A percentile compares a stretch with the other conserved stretches of the same genome.
Conservation (phyloP, 2,113 vertebrate genomes). For the Cricetomys ansorgei region DNA sequence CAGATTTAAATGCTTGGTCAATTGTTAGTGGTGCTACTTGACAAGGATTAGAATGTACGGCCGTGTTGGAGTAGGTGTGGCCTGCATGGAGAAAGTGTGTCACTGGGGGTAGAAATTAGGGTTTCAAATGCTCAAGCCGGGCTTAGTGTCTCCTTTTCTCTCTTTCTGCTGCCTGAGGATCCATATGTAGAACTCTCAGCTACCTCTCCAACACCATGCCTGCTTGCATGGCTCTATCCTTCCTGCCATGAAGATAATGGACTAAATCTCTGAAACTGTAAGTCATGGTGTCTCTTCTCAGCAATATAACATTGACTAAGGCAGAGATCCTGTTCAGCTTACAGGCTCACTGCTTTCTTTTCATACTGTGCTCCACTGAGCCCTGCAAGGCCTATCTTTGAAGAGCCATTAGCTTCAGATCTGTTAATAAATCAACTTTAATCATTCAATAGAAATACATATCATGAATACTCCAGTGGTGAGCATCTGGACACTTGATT, state of each 20-base stretch:
- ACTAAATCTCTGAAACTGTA: neutral
- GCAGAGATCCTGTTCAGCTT: neutral
- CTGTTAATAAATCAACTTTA: neutral
- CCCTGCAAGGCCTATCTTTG: too few relatives aligned
- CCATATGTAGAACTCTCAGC: neutral
- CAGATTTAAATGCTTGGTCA: neutral
- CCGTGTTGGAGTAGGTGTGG: neutral
- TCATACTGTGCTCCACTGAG: too few relatives aligned
- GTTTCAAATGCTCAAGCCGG: neutral
- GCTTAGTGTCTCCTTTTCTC: neutral
- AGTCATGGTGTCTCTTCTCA: neutral
- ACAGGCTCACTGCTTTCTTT: neutral
- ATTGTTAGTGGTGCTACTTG: too few relatives aligned
- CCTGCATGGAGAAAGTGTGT: neutral
- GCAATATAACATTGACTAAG: neutral
- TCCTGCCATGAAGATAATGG: neutral
- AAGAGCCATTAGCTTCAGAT: neutral
- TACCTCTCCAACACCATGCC: neutral
- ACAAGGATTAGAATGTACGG: too few relatives aligned
- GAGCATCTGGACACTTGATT: neutral
- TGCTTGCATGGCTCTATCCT: neutral
- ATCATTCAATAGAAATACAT: too few relatives aligned
- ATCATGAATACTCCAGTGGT: neutral
- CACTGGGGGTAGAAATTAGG: neutral
- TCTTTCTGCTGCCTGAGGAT: neutral